These are phyloP conservation scores for Drosophila paramelanica DNA, from an alignment of 2,888 invertebrate genomes.

Conservation along the genomic window DNA sequence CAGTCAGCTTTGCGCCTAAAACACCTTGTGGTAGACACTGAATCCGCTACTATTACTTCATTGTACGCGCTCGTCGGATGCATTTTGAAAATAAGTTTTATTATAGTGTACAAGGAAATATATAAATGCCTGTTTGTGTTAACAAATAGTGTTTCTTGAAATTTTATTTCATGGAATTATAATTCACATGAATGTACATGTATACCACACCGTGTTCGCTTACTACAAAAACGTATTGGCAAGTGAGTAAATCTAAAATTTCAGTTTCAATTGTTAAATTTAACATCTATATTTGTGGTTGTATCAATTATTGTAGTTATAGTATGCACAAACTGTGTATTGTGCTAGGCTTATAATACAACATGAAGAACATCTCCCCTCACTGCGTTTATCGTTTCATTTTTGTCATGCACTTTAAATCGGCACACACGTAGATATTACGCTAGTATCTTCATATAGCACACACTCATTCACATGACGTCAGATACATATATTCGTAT, in stretches of 20 bases:
- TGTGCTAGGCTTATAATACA: slow-evolving; percentile 11
- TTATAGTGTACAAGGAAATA: slow-evolving; percentile 3
- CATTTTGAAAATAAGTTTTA: slow-evolving; percentile 38
- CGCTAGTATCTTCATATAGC: slow-evolving; percentile 8
- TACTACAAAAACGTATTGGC: slow-evolving; percentile 17
- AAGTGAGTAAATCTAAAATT: slow-evolving; percentile 42
- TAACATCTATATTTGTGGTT: slow-evolving; percentile 14
- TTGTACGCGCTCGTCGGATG: slow-evolving; percentile 47
- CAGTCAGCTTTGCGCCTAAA: slow-evolving; percentile 36
- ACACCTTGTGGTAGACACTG: slow-evolving; percentile 30
- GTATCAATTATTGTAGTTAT: slow-evolving; percentile 25
- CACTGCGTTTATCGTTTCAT: slow-evolving; percentile 31
- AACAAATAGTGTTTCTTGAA: slow-evolving; percentile 12
- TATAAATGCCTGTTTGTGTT: slow-evolving; percentile 15
- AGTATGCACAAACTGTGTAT: not conserved
- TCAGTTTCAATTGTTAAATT: slow-evolving; percentile 14
- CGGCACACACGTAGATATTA: slow-evolving; percentile 17
- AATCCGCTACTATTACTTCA: slow-evolving; percentile 69
- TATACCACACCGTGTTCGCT: not conserved
- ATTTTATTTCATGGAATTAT: not conserved
- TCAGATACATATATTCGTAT: slow-evolving; percentile 19
- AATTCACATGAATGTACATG: not conserved
- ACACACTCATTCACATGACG: slow-evolving; percentile 47
- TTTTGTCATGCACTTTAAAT: slow-evolving; percentile 38
- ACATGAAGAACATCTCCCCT: slow-evolving; percentile 4